A percentile compares a stretch with the other conserved stretches of the same genome.
These are phyloP conservation scores for Hirundichthys speculiger DNA, from an alignment of 2,113 vertebrate genomes.

Conservation along the genomic window DNA sequence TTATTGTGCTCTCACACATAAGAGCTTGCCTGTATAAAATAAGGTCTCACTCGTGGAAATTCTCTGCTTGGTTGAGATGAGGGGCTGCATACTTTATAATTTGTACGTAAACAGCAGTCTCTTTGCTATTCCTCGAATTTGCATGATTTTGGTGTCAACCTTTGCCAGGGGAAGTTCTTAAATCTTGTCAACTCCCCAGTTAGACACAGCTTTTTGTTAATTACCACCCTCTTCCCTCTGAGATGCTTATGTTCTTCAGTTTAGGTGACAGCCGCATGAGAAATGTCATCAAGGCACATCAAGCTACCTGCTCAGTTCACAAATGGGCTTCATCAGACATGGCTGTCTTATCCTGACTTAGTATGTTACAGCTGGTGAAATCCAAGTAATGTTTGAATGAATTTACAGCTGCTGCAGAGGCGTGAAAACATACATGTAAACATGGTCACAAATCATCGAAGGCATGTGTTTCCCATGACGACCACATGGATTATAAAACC, in stretches of 20 bases:
- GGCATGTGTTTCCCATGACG: too few species aligned
- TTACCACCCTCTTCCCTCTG: neutral
- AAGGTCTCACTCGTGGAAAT: neutral
- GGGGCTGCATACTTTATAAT: neutral
- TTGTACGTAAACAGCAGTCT: neutral
- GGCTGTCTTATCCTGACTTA: neutral
- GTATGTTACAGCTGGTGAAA: neutral
- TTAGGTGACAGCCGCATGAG: neutral
- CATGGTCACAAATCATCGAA: neutral
- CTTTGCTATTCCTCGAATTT: neutral
- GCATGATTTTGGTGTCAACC: too few species aligned
- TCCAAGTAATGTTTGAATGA: neutral
- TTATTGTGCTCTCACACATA: neutral
- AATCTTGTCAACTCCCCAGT: too few species aligned
- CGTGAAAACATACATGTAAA: neutral
- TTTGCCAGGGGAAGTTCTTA: too few species aligned
- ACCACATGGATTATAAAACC: rapidly evolving
- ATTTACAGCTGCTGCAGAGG: neutral
- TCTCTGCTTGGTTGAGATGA: neutral
- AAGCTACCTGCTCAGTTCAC: neutral
- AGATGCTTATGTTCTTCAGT: neutral
- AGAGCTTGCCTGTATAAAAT: neutral
- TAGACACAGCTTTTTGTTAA: neutral
- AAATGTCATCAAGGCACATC: neutral
- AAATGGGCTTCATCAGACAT: neutral